A percentile compares a stretch with the other conserved stretches of the same genome.
Conservation (phyloP, 2,888 invertebrate species). For the Zele albiditarsus region DNA sequence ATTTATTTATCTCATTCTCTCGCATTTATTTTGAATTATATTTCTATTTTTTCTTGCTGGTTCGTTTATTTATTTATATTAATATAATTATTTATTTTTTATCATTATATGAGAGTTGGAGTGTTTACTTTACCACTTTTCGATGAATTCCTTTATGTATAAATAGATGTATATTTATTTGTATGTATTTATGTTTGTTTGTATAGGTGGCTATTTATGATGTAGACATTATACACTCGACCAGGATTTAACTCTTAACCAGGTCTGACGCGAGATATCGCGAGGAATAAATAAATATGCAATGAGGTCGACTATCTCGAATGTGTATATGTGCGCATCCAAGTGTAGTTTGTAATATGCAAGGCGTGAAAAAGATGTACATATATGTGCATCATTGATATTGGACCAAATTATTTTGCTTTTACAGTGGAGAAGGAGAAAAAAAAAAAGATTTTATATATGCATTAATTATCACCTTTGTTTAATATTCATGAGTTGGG, state of each 20-base stretch:
- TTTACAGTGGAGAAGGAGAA: not conserved
- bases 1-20: conserved; percentile 1
- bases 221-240: not conserved
- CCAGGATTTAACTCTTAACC: conserved; percentile 19
- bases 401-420: too few species aligned
- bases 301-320: conserved; percentile 11
- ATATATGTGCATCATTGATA: too few species aligned
- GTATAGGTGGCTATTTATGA: not conserved
- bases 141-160: not conserved
- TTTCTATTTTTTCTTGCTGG: not conserved
- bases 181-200: not conserved
- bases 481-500: too few species aligned
- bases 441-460: too few species aligned
- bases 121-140: not conserved
- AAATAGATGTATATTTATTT: not conserved
- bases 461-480: too few species aligned
- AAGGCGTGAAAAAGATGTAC: not conserved
- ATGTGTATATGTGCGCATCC: conserved; percentile 4
- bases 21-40: not conserved
- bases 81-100: not conserved
- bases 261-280: not conserved
- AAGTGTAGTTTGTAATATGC: conserved; percentile 7
- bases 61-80: not conserved
- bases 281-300: conserved; percentile 12
- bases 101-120: not conserved